These are phyloP conservation scores for Perizoma affinitatum DNA, from an alignment of 2,888 invertebrate genomes.

Conservation along the genomic window DNA sequence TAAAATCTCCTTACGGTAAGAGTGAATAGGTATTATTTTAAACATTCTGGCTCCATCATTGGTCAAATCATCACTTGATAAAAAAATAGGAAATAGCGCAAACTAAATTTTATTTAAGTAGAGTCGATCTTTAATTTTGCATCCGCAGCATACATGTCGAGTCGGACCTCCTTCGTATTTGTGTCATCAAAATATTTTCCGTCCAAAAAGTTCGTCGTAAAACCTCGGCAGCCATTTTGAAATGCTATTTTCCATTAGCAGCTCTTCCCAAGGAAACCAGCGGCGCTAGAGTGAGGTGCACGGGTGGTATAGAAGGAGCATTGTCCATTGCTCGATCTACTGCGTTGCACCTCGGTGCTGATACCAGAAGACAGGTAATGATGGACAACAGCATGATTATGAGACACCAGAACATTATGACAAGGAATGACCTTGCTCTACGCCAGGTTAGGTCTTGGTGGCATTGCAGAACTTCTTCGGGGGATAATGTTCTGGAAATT, in stretches of 20 bases:
- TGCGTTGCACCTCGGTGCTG: conserved; percentile 45
- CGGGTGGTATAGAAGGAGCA: conserved; percentile 55
- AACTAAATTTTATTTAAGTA: too few relatives aligned
- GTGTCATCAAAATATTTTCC: neutral
- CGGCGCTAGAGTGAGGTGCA: conserved; percentile 58
- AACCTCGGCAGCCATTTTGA: conserved; percentile 9
- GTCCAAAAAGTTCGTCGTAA: neutral
- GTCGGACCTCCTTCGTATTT: neutral
- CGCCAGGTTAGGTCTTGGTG: conserved; percentile 78
- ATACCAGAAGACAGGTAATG: conserved; percentile 65
- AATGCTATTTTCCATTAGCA: conserved; percentile 5
- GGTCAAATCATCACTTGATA: too few relatives aligned
- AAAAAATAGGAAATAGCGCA: too few relatives aligned
- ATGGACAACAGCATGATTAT: conserved; percentile 74
- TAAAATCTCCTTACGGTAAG: too few relatives aligned
- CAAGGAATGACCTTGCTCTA: conserved; percentile 66
- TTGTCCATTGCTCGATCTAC: conserved; percentile 31
- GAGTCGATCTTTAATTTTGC: neutral
- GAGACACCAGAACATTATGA: conserved; percentile 77
- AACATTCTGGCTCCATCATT: too few relatives aligned
- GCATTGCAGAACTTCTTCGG: conserved; percentile 76
- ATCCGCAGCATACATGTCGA: neutral
- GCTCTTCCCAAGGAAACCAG: conserved; percentile 42
- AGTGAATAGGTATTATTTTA: too few relatives aligned
- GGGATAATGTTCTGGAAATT: conserved; percentile 62